These are phyloP conservation scores for Nebria salina DNA, from an alignment of 2,888 invertebrate genomes.

Conservation along the genomic window DNA sequence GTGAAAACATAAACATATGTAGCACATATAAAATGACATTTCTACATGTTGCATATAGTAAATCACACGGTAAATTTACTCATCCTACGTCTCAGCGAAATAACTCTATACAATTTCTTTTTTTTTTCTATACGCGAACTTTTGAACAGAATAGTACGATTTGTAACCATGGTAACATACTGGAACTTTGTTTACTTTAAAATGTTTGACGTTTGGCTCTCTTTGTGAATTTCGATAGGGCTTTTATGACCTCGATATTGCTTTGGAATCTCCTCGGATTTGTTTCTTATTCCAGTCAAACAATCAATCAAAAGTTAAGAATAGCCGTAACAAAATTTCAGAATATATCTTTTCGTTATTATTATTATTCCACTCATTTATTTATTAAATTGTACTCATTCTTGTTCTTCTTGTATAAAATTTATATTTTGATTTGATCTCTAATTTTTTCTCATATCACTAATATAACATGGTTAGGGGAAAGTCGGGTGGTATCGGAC, in stretches of 20 bases:
- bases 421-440: no score
- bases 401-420: no score
- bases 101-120: background rate
- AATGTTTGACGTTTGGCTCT: conserved; percentile 1
- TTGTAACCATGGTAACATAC: background rate
- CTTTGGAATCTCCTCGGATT: background rate
- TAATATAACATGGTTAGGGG: no score
- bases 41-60: background rate
- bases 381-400: no score
- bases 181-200: background rate
- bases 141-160: background rate
- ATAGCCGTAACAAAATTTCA: background rate
- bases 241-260: conserved; percentile 1
- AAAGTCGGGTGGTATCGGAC: no score
- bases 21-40: background rate
- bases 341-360: background rate
- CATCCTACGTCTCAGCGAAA: background rate
- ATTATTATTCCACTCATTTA: background rate
- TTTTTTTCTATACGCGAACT: background rate
- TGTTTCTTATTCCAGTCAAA: background rate
- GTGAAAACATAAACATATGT: no score
- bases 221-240: background rate
- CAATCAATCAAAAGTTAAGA: background rate
- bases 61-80: background rate
- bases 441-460: no score